A percentile compares a stretch with the other conserved stretches of the same genome.
Conservation (phyloP, 1,140 invertebrate species). For the Bombus pascuorum region DNA sequence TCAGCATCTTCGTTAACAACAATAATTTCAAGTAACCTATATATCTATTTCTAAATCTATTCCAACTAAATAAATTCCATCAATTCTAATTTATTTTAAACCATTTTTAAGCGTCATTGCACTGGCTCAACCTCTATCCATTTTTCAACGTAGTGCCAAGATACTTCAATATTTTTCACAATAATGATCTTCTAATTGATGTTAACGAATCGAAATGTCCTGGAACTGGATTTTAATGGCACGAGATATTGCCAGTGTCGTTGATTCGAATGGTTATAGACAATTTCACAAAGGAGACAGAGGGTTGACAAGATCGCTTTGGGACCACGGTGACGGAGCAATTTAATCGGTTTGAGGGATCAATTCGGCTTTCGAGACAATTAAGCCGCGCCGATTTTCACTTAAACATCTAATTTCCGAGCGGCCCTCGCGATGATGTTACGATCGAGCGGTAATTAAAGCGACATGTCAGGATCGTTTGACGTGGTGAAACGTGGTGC, state of each 20-base stretch:
- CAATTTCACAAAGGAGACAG: slow-evolving; percentile 8
- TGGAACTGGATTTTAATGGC: background rate
- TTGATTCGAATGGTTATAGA: background rate
- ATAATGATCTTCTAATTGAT: background rate
- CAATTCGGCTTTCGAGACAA: slow-evolving; percentile 37
- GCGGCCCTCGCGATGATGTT: background rate
- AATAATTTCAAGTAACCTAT: too few species aligned
- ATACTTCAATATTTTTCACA: background rate
- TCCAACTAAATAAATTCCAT: too few species aligned
- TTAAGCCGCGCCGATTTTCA: slow-evolving; percentile 34
- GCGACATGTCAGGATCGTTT: slow-evolving; percentile 22
- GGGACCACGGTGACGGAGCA: background rate
- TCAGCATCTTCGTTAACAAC: too few species aligned
- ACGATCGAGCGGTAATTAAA: slow-evolving; percentile 39
- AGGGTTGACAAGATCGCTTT: slow-evolving; percentile 10
- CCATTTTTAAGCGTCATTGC: too few species aligned
- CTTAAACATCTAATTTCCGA: slow-evolving; percentile 44
- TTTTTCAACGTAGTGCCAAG: too few species aligned
- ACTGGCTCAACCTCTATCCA: background rate
- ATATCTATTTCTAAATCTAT: too few species aligned
- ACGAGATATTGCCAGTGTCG: background rate
- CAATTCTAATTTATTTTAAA: too few species aligned
- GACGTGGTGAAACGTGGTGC: background rate
- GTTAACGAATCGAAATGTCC: background rate
- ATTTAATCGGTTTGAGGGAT: slow-evolving; percentile 35